Evolutionary conservation across 1,140 invertebrate genomes (phyloP), one percentile per base, ranked within the genome.

Genomic region (Meloidogyne hapla): DNA sequence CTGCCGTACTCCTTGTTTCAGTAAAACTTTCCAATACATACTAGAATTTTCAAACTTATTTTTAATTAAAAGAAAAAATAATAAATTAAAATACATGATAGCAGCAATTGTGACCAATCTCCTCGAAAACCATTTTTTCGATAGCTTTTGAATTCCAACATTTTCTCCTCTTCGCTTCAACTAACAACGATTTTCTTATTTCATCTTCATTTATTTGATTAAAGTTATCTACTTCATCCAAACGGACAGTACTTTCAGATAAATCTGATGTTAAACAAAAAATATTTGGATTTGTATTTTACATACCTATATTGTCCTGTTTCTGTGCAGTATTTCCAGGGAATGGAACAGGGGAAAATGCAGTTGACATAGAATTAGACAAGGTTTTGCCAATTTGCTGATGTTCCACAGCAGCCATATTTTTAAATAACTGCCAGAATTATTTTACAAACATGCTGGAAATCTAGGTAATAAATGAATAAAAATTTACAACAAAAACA

Each of bases 1-100:
- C 85, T 21, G 79, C 81, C 0, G 83, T 87, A 25, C 83, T 83
- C 25, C 85, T 28, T 26, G 83, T 80, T 68, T 86, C 85, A 25
- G 85, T 86, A 72, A 86, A 86, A 42, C 84, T 87, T 67, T 87
- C 85, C 66, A 86, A 74, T 33, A 81, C 73, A 67, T 86, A 86
- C 79, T 85, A 56, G 38, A 81, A 80, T 45, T 33, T 70, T 26
- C 40, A 61, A 78, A 65, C 18, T 0, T 2, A 10, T 26, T 38
- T 18, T 33, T 21, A 15, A 38, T 61, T 63, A 75, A 45, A 42
- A 79, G 42, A 21, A 15, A 78, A 78, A 74, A 18, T 2, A 1
- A 69, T 65, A 82, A 77, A 72, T 80, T 61, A 68, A 45, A 45
- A 45, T 21, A 84, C 83, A 74, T 84, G 83, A 70, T 83, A 84